Evolutionary conservation across 2,797 vertebrate species (phyloP), one percentile per base, ranked within the genome.

Genomic region (Uromys caudimaculatus): DNA sequence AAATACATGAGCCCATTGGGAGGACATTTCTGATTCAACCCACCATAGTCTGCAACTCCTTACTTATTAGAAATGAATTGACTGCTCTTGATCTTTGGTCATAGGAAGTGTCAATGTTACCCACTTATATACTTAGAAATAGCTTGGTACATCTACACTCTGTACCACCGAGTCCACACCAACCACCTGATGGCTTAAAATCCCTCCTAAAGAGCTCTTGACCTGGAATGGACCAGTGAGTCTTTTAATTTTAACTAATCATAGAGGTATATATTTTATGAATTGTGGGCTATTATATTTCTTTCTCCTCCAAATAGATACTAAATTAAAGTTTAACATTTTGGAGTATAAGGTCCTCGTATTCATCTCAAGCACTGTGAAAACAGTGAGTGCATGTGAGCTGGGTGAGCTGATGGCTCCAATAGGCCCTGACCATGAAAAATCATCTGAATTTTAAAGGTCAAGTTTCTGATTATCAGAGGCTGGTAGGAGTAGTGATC

Each of bases 161-260:
- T 77, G 17, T 9, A 1, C 32, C 1, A 2, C 62, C n/a, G 10
- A 38, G 13, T 27, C 77, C 27, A 23, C 0, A 8, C 54, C 81
- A 38, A 41, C 5, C 32, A 21, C 44, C 6, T 12, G 13, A 93
- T 14, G 13, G 12, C 3, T 54, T 47, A 52, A 6, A 21, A 56
- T 7, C 9, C 3, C 50, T 29, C 44, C 73, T 67, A 35, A 73
- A 41, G 62, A 73, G 54, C 54, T 50, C 1, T 14, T n/a, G 35
- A 17, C 76, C 2, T 60, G 91, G 47, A 54, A 62, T 27, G 81
- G 79, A 56, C 5, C 35, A 73, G 67, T 27, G 56, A 93, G 29
- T 67, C 78, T 64, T 95, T 62, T 77, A 12, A 9, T 95, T 90
- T 96, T 89, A 86, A 86, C 50, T 56, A 91, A 96, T 78, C 71